Conservation (phyloP, 1,140 invertebrate genomes). For the Cyphomyrmex costatus region DNA sequence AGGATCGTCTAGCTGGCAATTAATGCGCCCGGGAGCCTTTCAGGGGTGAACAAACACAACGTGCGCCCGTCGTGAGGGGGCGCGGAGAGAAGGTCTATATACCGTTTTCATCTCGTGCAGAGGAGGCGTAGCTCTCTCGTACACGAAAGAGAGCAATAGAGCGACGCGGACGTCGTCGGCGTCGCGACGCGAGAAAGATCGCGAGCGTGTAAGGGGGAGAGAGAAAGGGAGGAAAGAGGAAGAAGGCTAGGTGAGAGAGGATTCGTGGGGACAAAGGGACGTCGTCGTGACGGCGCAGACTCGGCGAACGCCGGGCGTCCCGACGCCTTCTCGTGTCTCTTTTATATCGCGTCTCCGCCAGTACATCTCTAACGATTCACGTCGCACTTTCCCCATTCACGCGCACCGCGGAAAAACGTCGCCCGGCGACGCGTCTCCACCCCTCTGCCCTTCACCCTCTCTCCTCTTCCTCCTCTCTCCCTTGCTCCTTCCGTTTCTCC, state of each 20-base stretch:
- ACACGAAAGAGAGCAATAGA: not conserved
- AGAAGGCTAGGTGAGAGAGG: constrained; percentile 57
- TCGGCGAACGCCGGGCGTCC: constrained; percentile 73
- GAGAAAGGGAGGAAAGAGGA: constrained; percentile 10
- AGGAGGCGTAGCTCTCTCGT: constrained; percentile 10
- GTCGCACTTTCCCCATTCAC: constrained; percentile 75
- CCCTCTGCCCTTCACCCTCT: not conserved
- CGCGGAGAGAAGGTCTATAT: not conserved
- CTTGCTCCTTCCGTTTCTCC: not conserved
- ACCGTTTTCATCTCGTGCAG: constrained; percentile 49
- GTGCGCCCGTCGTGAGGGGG: not conserved
- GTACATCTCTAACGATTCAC: constrained; percentile 79
- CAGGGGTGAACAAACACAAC: constrained; percentile 34
- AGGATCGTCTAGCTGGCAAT: constrained; percentile 50
- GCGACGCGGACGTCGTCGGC: not conserved
- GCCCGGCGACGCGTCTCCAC: constrained; percentile 16
- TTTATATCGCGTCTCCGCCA: constrained; percentile 54
- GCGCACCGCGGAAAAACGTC: constrained; percentile 65
- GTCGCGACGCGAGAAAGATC: constrained; percentile 44
- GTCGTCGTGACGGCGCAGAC: constrained; percentile 79
- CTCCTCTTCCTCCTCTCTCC: not conserved
- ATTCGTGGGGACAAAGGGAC: constrained; percentile 74
- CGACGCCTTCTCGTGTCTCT: constrained; percentile 67
- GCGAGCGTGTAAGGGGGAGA: not conserved
- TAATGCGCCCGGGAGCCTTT: constrained; percentile 48